phyloP scores from a whole-genome alignment of 2,888 invertebrate genomes.

The Gisinianus flammeolus region DNA sequence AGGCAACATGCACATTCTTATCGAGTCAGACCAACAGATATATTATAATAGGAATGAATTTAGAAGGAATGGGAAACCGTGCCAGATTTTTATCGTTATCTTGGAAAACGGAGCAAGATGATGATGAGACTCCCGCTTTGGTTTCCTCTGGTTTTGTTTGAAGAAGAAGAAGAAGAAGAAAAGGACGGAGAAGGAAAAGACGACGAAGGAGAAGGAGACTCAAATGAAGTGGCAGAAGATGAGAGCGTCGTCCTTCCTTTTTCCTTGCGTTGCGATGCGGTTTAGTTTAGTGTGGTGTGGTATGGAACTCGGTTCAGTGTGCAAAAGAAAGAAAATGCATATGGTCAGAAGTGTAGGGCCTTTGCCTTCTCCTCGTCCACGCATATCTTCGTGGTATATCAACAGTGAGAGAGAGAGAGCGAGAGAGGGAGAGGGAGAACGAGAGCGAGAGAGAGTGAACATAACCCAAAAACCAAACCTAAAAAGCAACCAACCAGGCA shows the following conservation, averaged over 20 bases:
- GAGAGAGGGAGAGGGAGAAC: too few relatives aligned
- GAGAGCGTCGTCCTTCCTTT: neutral
- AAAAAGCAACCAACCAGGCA: conserved; percentile 5
- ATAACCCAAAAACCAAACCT: neutral
- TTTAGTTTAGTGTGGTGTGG: too few relatives aligned
- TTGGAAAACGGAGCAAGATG: conserved; percentile 26
- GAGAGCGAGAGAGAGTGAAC: neutral
- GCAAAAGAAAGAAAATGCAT: too few relatives aligned
- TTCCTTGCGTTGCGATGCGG: neutral
- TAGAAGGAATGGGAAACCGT: conserved; percentile 3
- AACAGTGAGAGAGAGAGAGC: too few relatives aligned
- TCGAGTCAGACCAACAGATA: neutral
- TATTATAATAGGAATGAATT: neutral
- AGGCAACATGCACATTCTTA: neutral
- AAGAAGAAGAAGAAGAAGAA: neutral
- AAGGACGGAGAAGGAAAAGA: neutral
- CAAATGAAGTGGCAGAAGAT: conserved; percentile 29
- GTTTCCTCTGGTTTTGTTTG: neutral
- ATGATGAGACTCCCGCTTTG: conserved; percentile 24
- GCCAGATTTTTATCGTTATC: conserved; percentile 37
- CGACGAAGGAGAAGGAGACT: conserved; percentile 7
- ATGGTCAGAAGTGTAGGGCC: too few relatives aligned
- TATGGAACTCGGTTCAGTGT: too few relatives aligned
- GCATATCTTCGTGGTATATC: too few relatives aligned
- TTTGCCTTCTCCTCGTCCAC: too few relatives aligned